phyloP scores from a whole-genome alignment of 2,888 invertebrate genomes.

The Allolobophora icterica region DNA sequence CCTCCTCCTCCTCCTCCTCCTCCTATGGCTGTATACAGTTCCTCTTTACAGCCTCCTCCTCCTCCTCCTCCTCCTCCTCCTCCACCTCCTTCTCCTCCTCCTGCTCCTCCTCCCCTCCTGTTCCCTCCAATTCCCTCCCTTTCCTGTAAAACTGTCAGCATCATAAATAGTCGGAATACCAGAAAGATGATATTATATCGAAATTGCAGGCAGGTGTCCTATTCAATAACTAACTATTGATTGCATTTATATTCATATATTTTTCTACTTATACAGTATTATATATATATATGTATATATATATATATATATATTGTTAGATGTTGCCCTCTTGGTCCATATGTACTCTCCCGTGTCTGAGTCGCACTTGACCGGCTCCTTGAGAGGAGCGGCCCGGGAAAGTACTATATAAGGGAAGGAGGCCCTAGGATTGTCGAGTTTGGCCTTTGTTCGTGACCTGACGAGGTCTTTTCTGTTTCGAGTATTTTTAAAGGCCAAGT shows the following conservation, averaged over 20 bases:
- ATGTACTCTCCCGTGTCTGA: too few species aligned
- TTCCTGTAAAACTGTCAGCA: not conserved
- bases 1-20: constrained; percentile 26
- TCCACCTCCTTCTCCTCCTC: constrained; percentile 23
- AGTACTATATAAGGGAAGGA: too few species aligned
- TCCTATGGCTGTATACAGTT: too few species aligned
- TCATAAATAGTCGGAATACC: not conserved
- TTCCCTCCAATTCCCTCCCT: not conserved
- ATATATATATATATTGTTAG: too few species aligned
- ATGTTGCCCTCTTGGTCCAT: too few species aligned
- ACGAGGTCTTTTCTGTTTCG: too few species aligned
- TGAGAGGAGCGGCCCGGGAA: too few species aligned
- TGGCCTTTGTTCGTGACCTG: too few species aligned
- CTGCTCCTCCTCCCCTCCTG: not conserved
- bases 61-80: constrained; percentile 14
- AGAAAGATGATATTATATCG: not conserved
- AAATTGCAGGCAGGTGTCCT: not conserved
- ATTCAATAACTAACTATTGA: not conserved
- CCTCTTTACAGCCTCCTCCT: not conserved
- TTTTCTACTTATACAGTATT: not conserved
- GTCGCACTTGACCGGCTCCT: too few species aligned
- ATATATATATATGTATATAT: too few species aligned
- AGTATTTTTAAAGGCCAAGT: too few species aligned
- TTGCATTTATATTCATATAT: not conserved
- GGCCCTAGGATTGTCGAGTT: too few species aligned